Conservation (phyloP, 2,888 invertebrate genomes). For the Heliconius sara region DNA sequence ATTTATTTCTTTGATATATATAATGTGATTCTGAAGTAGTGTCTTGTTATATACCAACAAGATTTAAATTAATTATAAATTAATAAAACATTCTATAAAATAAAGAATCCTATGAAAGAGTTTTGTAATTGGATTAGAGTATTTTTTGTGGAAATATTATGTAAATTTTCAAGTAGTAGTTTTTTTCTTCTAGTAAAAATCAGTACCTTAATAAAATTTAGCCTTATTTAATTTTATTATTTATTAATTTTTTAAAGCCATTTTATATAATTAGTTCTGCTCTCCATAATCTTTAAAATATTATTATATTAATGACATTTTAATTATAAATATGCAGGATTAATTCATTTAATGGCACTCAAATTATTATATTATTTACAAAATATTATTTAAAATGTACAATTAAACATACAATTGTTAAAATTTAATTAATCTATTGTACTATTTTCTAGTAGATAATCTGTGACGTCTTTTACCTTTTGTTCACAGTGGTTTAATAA, state of each 20-base stretch:
- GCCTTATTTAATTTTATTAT: too few species aligned
- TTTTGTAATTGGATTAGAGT: not conserved
- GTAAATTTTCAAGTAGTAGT: not conserved
- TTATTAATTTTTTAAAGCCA: not conserved
- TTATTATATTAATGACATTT: not conserved
- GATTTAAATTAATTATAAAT: constrained; percentile 5
- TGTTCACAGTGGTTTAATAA: constrained; percentile 64
- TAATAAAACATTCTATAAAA: not conserved
- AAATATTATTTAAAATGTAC: constrained; percentile 8
- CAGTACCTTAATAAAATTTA: not conserved
- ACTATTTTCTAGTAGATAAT: constrained; percentile 73
- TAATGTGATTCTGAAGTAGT: not conserved
- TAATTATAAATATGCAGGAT: not conserved
- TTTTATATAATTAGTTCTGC: not conserved
- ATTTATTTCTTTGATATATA: not conserved
- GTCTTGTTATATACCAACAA: not conserved
- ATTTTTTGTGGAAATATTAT: not conserved
- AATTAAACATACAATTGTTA: constrained; percentile 13
- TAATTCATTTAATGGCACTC: not conserved
- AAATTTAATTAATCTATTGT: constrained; percentile 55
- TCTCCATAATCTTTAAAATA: not conserved
- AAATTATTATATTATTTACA: constrained; percentile 12
- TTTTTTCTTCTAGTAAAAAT: not conserved
- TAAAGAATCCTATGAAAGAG: not conserved
- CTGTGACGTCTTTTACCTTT: constrained; percentile 64